A percentile compares a stretch with the other conserved stretches of the same genome.
Conservation (phyloP, 2,113 vertebrate genomes). For the Ahaetulla prasina region DNA sequence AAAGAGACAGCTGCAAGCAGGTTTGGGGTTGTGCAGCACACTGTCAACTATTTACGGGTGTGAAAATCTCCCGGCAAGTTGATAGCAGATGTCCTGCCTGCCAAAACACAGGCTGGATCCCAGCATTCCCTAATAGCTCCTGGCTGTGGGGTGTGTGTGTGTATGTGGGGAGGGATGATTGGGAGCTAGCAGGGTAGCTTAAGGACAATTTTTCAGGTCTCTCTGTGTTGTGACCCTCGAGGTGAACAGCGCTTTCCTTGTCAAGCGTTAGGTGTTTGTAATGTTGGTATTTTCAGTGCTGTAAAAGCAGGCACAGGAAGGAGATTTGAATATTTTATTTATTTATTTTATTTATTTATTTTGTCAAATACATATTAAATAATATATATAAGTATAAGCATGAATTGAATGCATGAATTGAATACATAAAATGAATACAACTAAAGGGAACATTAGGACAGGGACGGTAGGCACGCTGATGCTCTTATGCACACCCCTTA, state of each 20-base stretch:
- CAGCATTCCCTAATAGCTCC: background rate
- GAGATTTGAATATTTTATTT: background rate
- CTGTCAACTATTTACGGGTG: background rate
- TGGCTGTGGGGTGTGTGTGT: background rate
- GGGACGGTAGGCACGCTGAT: too few species aligned
- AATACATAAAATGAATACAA: too few species aligned
- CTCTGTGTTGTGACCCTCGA: too few species aligned
- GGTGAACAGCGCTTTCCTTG: background rate
- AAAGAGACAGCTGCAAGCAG: background rate
- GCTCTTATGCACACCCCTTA: too few species aligned
- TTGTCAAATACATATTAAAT: too few species aligned
- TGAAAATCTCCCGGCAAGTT: background rate
- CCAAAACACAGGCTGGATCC: background rate
- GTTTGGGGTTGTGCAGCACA: background rate
- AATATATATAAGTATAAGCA: too few species aligned
- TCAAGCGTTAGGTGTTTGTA: too few species aligned
- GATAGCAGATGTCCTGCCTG: background rate
- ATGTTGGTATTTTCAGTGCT: background rate
- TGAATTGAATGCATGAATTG: too few species aligned
- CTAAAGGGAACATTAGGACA: too few species aligned
- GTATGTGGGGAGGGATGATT: background rate
- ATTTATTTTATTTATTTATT: too few species aligned
- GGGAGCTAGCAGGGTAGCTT: background rate
- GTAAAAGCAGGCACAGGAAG: background rate
- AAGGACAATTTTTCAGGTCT: background rate